Evolutionary conservation across 2,888 invertebrate genomes (phyloP), one percentile per base, ranked within the genome.

Genomic region (Gymnoscelis rufifasciata): DNA sequence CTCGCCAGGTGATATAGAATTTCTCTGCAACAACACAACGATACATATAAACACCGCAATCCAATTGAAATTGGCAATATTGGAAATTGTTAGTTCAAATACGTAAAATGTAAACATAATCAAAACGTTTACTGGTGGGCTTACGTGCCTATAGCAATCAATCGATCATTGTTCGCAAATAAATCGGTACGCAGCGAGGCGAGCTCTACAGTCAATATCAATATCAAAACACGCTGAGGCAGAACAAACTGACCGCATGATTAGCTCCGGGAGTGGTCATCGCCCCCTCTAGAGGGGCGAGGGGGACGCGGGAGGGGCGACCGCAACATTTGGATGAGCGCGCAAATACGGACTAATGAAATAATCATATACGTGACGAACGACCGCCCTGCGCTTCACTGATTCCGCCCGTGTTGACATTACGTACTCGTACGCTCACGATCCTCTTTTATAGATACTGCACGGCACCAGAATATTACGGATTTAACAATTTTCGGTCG

Each of bases 1-100:
- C 70, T 94, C 93, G 43, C 93, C 94, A 7, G 95, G 95, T 48
- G 95, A 95, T 87, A 95, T 94, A 66, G 95, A 95, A 88, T 93
- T 95, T 78, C 93, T 91, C 95, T 95, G 91, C 28, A 86, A 84
- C 78, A 83, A 53, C 15, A 55, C 54, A 45, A 56, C 51, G 40
- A 59, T 59, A 48, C 55, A 51, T 59, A 61, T 49, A 58, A 59
- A 71, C 56, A 54, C 48, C 57, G 47, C 58, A 51, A 66, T 50
- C 55, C 57, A 57, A 62, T 62, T 53, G 59, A 60, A 67, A 68
- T 63, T 59, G 57, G 57, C 60, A 56, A 60, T 65, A 74, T 67
- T 63, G 62, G 61, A 62, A 56, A 69, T 68, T 74, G 75, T 76
- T 73, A 63, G 71, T 65, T 70, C 64, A 79, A 81, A 83, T 79